Conservation (phyloP, 2,888 invertebrate genomes). For the Lasioglossum figueresi region DNA sequence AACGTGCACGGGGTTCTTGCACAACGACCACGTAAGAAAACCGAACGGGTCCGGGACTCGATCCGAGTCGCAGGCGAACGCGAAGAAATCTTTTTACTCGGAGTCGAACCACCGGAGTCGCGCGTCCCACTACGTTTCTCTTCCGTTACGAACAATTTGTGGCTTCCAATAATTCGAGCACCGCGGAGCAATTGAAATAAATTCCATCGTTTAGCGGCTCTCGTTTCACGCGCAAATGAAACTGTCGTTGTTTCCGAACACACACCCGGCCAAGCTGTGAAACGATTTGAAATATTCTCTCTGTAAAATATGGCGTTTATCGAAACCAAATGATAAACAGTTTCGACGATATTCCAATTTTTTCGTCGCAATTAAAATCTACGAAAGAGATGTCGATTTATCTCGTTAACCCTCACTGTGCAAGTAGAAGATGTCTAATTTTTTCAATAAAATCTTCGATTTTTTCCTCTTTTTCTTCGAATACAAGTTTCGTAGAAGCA, state of each 20-base stretch:
- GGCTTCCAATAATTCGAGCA: constrained; percentile 21
- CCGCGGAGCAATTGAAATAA: neutral
- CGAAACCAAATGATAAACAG: neutral
- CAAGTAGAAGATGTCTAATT: neutral
- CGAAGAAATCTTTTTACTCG: constrained; percentile 11
- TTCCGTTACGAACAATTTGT: constrained; percentile 25
- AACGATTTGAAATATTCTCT: neutral
- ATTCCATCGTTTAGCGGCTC: constrained; percentile 1
- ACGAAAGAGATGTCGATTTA: neutral
- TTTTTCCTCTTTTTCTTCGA: neutral
- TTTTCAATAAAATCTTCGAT: neutral
- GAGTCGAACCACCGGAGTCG: neutral
- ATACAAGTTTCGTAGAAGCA: neutral
- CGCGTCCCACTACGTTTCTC: constrained; percentile 5
- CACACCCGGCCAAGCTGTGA: neutral
- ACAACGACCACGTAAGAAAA: constrained; percentile 41
- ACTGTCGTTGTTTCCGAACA: neutral
- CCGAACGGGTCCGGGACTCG: neutral
- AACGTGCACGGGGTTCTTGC: constrained; percentile 33
- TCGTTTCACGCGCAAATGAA: neutral
- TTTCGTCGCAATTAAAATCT: neutral
- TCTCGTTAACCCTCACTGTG: neutral
- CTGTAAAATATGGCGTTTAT: neutral
- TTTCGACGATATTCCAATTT: neutral
- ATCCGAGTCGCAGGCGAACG: constrained; percentile 11